These are phyloP conservation scores for Halictus rubicundus DNA, from an alignment of 1,140 invertebrate genomes.

Conservation along the genomic window DNA sequence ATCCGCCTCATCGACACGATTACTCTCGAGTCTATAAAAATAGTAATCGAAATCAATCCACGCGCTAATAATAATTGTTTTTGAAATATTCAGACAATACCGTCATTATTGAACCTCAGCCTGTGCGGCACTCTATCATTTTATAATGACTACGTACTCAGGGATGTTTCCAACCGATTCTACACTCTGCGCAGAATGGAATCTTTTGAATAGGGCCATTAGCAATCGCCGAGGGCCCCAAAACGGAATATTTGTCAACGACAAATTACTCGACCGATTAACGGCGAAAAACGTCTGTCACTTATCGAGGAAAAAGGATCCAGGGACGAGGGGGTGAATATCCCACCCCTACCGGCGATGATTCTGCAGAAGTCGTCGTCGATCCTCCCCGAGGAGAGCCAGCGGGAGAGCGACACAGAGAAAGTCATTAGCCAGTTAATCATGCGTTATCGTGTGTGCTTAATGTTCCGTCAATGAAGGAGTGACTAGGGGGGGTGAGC, in stretches of 20 bases:
- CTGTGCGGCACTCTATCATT: no score
- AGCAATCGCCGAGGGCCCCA: background rate
- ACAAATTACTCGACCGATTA: conserved; percentile 53
- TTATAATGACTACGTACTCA: no score
- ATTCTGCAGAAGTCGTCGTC: conserved; percentile 52
- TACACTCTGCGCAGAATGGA: no score
- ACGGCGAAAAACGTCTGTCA: conserved; percentile 49
- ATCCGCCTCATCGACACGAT: no score
- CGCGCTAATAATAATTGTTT: no score
- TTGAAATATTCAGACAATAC: no score
- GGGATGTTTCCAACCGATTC: no score
- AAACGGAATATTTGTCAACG: conserved; percentile 24
- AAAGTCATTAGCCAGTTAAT: conserved; percentile 80
- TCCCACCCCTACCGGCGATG: conserved; percentile 42
- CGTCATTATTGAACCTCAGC: no score
- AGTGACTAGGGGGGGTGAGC: conserved; percentile 75
- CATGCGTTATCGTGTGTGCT: conserved; percentile 80
- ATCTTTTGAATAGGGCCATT: no score
- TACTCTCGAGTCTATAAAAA: no score
- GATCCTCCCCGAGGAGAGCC: conserved; percentile 19
- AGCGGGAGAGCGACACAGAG: conserved; percentile 56
- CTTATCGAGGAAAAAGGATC: conserved; percentile 36
- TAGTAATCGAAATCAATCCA: no score
- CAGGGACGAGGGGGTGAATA: conserved; percentile 27
- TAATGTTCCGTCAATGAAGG: conserved; percentile 80